These are phyloP conservation scores for Theocolax elegans DNA, from an alignment of 1,140 invertebrate species.

Conservation along the genomic window DNA sequence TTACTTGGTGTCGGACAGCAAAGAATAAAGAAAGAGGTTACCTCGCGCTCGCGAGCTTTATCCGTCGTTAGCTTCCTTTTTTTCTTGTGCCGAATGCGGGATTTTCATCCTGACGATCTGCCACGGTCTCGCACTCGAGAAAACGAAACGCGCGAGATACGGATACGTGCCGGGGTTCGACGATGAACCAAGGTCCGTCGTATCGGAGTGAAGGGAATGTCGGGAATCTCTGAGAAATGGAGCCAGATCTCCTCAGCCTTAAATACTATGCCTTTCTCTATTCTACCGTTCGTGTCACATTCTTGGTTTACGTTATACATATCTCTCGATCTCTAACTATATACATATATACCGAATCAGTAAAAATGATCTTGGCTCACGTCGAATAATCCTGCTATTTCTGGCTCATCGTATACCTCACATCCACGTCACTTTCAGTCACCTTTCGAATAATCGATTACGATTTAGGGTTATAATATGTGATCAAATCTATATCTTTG, in stretches of 20 bases:
- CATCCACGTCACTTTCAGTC: not conserved
- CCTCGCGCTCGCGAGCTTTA: not conserved
- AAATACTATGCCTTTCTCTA: slow-evolving; percentile 16
- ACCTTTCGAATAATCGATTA: too few species aligned
- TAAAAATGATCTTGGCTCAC: too few species aligned
- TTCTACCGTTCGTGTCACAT: too few species aligned
- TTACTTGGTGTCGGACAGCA: not conserved
- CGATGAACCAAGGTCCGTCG: slow-evolving; percentile 42
- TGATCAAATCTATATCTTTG: too few species aligned
- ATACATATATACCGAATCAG: too few species aligned
- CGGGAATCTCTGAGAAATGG: slow-evolving; percentile 32
- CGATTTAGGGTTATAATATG: too few species aligned
- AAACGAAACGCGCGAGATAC: slow-evolving; percentile 45
- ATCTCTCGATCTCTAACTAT: not conserved
- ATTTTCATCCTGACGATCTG: slow-evolving; percentile 46
- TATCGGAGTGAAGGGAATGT: not conserved
- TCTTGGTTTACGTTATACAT: too few species aligned
- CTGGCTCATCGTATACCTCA: not conserved
- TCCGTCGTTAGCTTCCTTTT: slow-evolving; percentile 15
- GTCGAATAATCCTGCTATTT: too few species aligned
- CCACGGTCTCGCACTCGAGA: not conserved
- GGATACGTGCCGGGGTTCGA: slow-evolving; percentile 45
- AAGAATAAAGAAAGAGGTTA: not conserved
- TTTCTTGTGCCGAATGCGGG: not conserved
- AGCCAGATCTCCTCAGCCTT: slow-evolving; percentile 18